Evolutionary conservation across 2,797 vertebrate species (phyloP).

Genomic region (Diplodus sargus): DNA sequence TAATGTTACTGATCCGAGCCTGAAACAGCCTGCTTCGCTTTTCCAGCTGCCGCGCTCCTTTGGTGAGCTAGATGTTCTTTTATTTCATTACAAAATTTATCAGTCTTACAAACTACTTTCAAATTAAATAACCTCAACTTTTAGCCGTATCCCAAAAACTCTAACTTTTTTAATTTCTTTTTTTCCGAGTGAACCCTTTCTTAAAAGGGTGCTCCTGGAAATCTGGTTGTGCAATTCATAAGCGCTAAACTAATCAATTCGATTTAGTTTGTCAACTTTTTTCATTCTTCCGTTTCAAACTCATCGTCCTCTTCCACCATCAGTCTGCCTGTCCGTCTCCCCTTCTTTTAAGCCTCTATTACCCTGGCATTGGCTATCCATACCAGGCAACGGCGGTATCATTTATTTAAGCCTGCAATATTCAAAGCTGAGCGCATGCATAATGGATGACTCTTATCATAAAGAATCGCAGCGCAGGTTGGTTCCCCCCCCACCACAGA

Average conservation of each 20-base stretch:
- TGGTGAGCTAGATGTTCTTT: conserved; percentile 9
- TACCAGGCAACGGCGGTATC: conserved; percentile 35
- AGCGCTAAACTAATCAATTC: background rate
- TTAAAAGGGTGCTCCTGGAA: conserved; percentile 14
- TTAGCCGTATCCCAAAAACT: background rate
- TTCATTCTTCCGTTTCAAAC: background rate
- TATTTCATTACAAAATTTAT: conserved; percentile 24
- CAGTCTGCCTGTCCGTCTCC: conserved; percentile 8
- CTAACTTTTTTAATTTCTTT: background rate
- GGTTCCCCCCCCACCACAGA: conserved; percentile 33
- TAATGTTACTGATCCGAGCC: background rate
- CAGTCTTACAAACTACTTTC: conserved; percentile 1
- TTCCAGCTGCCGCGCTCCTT: background rate
- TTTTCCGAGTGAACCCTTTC: conserved; percentile 2
- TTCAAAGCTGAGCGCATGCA: conserved; percentile 60
- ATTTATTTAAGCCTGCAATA: conserved; percentile 65
- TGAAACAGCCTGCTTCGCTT: conserved; percentile 9
- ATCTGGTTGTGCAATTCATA: conserved; percentile 10
- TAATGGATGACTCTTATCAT: conserved; percentile 70
- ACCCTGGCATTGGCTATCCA: conserved; percentile 26
- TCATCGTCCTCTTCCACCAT: background rate
- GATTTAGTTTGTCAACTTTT: conserved; percentile 4
- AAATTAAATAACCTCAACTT: conserved; percentile 7
- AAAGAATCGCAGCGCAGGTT: conserved; percentile 55
- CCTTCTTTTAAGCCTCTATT: conserved; percentile 18